Base-by-base conservation (phyloP, 2,113 vertebrate genomes). In the Myrmophylax atrothorax region DNA sequence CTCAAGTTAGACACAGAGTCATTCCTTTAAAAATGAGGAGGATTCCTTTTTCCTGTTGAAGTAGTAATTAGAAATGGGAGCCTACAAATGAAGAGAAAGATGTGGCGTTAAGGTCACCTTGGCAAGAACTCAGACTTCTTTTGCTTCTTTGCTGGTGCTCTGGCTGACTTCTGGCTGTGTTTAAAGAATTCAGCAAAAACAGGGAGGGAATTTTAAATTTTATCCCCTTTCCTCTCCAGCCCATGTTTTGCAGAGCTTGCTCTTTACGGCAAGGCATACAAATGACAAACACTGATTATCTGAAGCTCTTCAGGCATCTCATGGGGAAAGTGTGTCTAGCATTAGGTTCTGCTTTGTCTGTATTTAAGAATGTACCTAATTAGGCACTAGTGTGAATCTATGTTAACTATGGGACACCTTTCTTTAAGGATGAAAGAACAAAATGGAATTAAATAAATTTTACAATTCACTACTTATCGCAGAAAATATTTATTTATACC, bases 381-480 rank as follows among this genome's bases (percentile, higher is more conserved):
- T 18, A 82, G 62, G 28, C 25, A 55, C 42, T 25, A 50, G 8
- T 31, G 25, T 46, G 19, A 84, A 63, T n/a, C 25, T 59, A 12
- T 0, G 0, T 29, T 23, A 79, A 67, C 12, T 84, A 14, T 3
- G 55, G 26, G 29, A 55, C 24, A 69, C 15, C 1, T 3, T 53
- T 59, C 19, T 80, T 69, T 49, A 66, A 66, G 24, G 35, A 52
- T 47, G 37, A 84, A 84, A 84, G 15, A 26, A 26, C 10, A 94
- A 78, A 60, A 88, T 42, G 7, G 46, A 75, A 84, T 77, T 6
- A 70, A 94, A 56, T 50, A 14, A 24, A 40, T 84, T 84, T 67
- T 76, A 35, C 11, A 60, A 60, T 40, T 76, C 23, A 79, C 8
- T 20, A 20, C 49, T 76, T 73, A 38, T 22, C 13, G 11, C 44